Base-by-base conservation (phyloP, 2,113 vertebrate species). In the Ammospiza nelsoni region DNA sequence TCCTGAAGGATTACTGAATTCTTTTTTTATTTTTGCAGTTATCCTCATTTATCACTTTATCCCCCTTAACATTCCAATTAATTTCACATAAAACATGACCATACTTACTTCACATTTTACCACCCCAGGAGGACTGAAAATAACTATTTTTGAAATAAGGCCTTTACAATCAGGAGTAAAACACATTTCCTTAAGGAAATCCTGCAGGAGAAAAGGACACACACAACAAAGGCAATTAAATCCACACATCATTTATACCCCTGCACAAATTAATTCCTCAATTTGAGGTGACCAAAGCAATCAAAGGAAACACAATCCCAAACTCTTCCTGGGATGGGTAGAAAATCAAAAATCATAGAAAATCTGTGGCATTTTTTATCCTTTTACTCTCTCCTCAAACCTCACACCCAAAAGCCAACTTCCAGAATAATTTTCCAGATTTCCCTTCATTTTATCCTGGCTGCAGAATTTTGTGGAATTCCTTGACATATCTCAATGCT, bases 141-240 rank as follows among this genome's bases (percentile, higher is more conserved):
- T 98, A 96, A 98, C 96, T 59, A 99, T 98, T 94, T 97, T 98
- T 94, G 98, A 98, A 96, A 99, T 99, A 86, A 96, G 92, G 33
- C 99, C 99, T 54, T 73, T 82, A 93, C 99, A 99, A 96, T 99
- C 99, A 81, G 99, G 99, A 78, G 99, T 99, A 79, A 99, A 98
- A 98, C 99, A 99, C 9, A 95, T 20, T 62, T 98, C 98, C 81
- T 98, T 98, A 37, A 99, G 98, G 91, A 99, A 98, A 97, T 99
- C 99, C 99, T 99, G 96, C 35, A 74, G 51, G 27, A 46, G 91
- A 54, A 48, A 76, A 83, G 23, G 6, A 86, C 23, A 80, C 37
- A 89, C 13, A 51, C 5, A 51, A 29, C 13, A 46, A 29, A 72
- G 37, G 48, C 4, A 54, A 31, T 54, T 11, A 61, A 94, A 91